Conservation (phyloP, 2,888 invertebrate genomes). For the Rotaria sp. region DNA sequence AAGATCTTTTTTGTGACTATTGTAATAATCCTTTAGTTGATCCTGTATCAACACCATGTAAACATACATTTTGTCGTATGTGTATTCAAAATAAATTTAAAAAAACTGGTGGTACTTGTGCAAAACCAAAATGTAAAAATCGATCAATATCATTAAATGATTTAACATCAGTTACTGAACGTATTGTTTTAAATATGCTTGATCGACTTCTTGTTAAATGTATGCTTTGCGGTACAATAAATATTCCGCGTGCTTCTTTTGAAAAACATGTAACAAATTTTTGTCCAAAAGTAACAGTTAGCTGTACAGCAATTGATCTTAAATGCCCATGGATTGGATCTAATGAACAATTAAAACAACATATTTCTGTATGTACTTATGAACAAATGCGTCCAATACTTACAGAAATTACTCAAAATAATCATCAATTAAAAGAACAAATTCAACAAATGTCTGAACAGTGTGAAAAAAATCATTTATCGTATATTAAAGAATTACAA, state of each 20-base stretch:
- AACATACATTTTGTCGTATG: no score
- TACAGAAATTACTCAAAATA: background rate
- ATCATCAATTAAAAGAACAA: background rate
- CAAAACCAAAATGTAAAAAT: background rate
- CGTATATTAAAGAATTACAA: no score
- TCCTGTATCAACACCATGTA: no score
- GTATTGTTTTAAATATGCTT: background rate
- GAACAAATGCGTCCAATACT: background rate
- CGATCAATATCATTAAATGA: background rate
- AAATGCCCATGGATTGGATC: background rate
- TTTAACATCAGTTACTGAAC: background rate
- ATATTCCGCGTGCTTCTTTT: background rate
- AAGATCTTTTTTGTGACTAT: no score
- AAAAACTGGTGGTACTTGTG: no score
- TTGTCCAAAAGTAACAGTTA: background rate
- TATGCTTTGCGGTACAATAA: background rate
- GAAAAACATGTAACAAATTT: background rate
- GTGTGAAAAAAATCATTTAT: no score
- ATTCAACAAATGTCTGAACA: background rate
- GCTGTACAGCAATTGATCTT: background rate
- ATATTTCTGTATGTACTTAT: background rate
- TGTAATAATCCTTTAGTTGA: no score
- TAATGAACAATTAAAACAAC: background rate
- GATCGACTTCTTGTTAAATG: background rate
- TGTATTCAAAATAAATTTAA: no score